Conservation (phyloP, 2,113 vertebrate species). For the Halichoeres trimaculatus region DNA sequence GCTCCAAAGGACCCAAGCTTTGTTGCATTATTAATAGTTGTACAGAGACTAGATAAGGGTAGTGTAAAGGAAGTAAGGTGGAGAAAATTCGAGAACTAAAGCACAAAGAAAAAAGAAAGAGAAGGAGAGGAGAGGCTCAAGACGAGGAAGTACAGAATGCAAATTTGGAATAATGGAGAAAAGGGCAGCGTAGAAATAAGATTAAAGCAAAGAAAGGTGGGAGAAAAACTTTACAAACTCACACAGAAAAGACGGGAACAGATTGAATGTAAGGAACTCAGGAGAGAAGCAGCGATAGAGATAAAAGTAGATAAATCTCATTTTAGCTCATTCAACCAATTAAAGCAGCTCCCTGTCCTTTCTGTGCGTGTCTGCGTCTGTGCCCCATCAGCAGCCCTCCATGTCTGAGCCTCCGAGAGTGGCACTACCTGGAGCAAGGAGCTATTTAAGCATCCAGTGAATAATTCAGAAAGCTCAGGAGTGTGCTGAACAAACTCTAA, state of each 20-base stretch:
- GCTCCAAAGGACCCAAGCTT: conserved; percentile 38
- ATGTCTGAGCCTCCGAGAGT: conserved; percentile 39
- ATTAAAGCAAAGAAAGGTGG: not conserved
- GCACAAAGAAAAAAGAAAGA: not conserved
- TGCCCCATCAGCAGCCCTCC: conserved; percentile 41
- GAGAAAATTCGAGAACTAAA: conserved; percentile 3
- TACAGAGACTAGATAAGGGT: conserved; percentile 42
- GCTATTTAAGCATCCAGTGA: conserved; percentile 65
- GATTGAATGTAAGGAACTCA: not conserved
- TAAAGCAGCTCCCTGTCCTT: not conserved
- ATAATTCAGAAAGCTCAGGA: conserved; percentile 73
- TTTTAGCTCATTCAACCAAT: conserved; percentile 53
- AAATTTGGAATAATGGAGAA: not conserved
- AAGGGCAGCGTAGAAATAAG: conserved; percentile 3
- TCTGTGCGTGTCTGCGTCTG: conserved; percentile 13
- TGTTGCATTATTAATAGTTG: conserved; percentile 70
- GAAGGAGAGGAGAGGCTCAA: not conserved
- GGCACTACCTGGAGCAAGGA: conserved; percentile 60
- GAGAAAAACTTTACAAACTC: not conserved
- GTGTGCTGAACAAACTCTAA: conserved; percentile 62
- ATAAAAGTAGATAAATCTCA: conserved; percentile 40
- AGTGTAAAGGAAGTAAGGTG: conserved; percentile 30
- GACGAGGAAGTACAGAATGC: not conserved
- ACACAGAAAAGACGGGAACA: not conserved
- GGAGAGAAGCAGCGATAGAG: not conserved